Evolutionary conservation across 2,888 invertebrate genomes (phyloP), one percentile per base, ranked within the genome.

Genomic region (Sphaerophoria taeniata): DNA sequence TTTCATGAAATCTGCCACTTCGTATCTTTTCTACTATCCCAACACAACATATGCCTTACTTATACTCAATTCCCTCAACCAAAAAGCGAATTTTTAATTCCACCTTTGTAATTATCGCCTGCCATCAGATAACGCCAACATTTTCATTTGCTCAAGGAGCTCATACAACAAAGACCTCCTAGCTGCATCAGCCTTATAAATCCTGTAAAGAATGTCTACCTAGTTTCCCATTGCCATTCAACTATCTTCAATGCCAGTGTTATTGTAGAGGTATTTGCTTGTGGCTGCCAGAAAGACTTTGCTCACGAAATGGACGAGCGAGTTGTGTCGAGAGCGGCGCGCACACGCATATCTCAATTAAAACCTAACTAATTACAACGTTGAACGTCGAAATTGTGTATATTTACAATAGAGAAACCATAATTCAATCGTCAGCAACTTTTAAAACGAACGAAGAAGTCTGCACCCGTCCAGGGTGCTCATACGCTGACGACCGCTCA

Each of bases 371-470:
- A 84, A 84, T 80, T 79, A 80, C 72, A 71, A 67, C 75, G 84
- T 61, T 80, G 80, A 79, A 45, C 75, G 71, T 71, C 71, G 49
- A 55, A 84, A 80, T 34, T 75, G 79, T 75, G 75, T 80, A 79
- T 84, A 75, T 84, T 79, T 84, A 84, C 84, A 79, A 75, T 81
- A 81, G 72, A 81, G 69, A 76, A 63, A 76, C 73, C 69, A 81
- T 85, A 80, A 85, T 85, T 85, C 85, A 76, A 73, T 81, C 85
- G 80, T 73, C 85, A 72, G 72, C 55, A 55, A 56, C 67, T 84
- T 75, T 60, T 55, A 49, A 24, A 83, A 83, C 51, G 73, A 74
- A 74, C 58, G 56, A 51, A 45, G 36, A 11, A 5, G 53, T 31
- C 65, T 24, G 16, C 55, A 55, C 34, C 49, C 63, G n/a, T 31